A percentile compares a stretch with the other conserved stretches of the same genome.
These are phyloP conservation scores for Colius striatus DNA, from an alignment of 2,113 vertebrate species.

Conservation along the genomic window DNA sequence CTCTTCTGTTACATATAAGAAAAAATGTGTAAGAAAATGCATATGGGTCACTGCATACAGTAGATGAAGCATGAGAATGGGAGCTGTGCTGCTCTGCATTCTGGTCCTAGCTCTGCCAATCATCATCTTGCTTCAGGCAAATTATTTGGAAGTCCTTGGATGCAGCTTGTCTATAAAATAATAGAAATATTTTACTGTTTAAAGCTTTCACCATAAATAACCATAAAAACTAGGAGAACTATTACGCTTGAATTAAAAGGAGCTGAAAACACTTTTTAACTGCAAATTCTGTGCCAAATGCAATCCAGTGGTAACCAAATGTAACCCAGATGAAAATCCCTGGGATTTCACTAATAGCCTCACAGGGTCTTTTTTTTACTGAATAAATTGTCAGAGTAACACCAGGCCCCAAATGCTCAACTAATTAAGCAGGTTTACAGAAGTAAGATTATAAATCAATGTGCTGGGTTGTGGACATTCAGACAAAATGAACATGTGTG, in stretches of 20 bases:
- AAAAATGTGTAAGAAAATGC: background rate
- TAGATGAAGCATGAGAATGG: slow-evolving; percentile 28
- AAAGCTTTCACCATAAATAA: background rate
- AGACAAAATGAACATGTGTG: background rate
- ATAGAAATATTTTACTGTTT: slow-evolving; percentile 6
- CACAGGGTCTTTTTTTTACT: background rate
- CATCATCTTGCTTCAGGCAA: slow-evolving; percentile 35
- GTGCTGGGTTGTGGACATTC: background rate
- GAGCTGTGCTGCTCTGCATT: slow-evolving; percentile 15
- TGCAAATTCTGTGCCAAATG: background rate
- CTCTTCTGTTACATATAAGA: background rate
- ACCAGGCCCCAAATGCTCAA: background rate
- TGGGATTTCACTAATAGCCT: background rate
- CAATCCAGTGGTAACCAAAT: background rate
- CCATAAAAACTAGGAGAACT: background rate
- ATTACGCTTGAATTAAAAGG: background rate
- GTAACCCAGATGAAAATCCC: background rate
- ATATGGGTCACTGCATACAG: background rate
- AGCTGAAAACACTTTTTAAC: background rate
- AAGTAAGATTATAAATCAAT: background rate
- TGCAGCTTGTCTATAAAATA: background rate
- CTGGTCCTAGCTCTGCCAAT: slow-evolving; percentile 4
- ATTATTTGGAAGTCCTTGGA: background rate
- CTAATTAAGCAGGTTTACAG: background rate
- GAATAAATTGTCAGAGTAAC: background rate